Evolutionary conservation across 2,888 invertebrate genomes (phyloP).

Genomic region (Athetis lepigone): DNA sequence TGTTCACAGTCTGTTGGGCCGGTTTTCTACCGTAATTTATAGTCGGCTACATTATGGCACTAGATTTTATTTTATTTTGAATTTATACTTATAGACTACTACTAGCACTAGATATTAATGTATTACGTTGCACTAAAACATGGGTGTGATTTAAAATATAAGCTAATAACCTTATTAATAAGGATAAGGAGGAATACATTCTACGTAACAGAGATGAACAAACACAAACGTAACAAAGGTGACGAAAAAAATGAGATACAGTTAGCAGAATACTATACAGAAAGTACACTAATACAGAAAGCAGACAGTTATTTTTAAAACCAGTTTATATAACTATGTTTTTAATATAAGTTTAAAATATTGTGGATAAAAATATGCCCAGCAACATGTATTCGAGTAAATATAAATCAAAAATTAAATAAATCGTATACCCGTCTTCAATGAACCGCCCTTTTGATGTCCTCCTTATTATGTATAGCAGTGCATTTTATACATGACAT

Average conservation of each 20-base stretch:
- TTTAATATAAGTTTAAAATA: neutral
- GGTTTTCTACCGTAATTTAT: constrained; percentile 43
- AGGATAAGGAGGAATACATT: too few species aligned
- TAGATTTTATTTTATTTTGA: constrained; percentile 25
- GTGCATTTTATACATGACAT: constrained; percentile 23
- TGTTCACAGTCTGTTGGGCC: constrained; percentile 43
- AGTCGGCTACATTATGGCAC: constrained; percentile 22
- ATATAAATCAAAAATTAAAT: neutral
- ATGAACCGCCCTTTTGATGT: constrained; percentile 29
- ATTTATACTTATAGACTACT: too few species aligned
- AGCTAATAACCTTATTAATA: too few species aligned
- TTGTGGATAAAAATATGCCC: too few species aligned
- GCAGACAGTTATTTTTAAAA: too few species aligned
- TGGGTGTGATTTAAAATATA: neutral
- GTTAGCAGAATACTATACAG: too few species aligned
- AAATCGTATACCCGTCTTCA: constrained; percentile 31
- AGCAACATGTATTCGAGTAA: neutral
- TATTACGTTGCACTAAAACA: constrained; percentile 7
- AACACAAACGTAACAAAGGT: too few species aligned
- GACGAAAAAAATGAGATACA: neutral
- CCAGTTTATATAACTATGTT: too few species aligned
- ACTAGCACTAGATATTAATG: constrained; percentile 23
- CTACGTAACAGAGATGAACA: too few species aligned
- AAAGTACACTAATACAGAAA: too few species aligned
- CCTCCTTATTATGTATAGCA: constrained; percentile 2